Evolutionary conservation across 1,140 invertebrate genomes (phyloP), one percentile per base, ranked within the genome.

Genomic region (Monomorium pharaonis): DNA sequence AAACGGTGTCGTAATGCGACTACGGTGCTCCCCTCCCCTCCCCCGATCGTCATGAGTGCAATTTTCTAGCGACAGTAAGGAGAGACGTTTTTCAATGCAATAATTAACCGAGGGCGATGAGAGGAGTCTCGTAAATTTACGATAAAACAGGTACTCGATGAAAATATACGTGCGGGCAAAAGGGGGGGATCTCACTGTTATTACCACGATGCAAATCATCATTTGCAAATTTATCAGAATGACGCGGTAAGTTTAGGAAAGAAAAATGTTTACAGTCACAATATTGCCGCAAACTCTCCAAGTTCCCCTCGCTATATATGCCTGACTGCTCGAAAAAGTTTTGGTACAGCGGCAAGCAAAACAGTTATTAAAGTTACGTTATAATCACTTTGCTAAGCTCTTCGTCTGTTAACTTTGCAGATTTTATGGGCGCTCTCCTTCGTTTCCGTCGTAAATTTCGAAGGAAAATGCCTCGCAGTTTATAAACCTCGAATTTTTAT

Each of bases 311-410:
- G 7, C 67, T 72, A 33, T 69, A 47, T 33, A 74, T 18, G 9
- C 3, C 0, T n/a, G 67, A 12, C 27, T 30, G 67, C 27, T 74
- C 51, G 67, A 83, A 83, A 83, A 83, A 83, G 78, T 83, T 83
- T 58, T n/a, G 9, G 24, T 58, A 56, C 27, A 58, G 42, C 77
- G 67, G 51, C 67, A 74, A 74, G 67, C 78, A 83, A 83, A 80
- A 60, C 78, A 58, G 67, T 83, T 83, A 83, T 83, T 83, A 83
- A 83, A 83, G 78, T 83, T 83, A 74, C 69, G 78, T 72, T 58
- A 83, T 83, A 72, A 83, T 83, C 78, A 83, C 78, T 83, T 83
- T 74, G 42, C 78, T 74, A 83, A 83, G 67, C 78, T 83, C 78
- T 33, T 58, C 67, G 67, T 58, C 37, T 33, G 51, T 83, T 83